Evolutionary conservation across 2,797 vertebrate species (phyloP).

Genomic region (Crypturellus tataupa): DNA sequence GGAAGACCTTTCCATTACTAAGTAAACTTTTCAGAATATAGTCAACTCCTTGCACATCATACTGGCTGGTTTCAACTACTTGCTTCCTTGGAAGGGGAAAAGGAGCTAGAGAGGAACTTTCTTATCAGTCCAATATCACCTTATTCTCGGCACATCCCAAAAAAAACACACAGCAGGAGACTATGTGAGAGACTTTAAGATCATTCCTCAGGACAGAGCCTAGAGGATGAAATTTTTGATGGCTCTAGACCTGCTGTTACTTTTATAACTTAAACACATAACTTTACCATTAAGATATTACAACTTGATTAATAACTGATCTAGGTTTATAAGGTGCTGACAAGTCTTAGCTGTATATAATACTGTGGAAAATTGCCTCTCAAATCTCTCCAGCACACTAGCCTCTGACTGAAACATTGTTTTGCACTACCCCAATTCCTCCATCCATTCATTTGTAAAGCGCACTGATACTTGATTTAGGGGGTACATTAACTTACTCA

Average conservation of each 20-base stretch:
- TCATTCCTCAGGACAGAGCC: background rate
- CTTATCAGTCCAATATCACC: fast-evolving
- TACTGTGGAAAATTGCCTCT: background rate
- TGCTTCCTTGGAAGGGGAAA: background rate
- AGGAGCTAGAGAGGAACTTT: background rate
- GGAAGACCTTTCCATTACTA: background rate
- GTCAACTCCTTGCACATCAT: background rate
- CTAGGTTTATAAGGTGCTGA: background rate
- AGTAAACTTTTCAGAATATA: fast-evolving
- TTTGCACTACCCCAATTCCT: background rate
- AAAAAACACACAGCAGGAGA: background rate
- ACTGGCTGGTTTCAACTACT: fast-evolving
- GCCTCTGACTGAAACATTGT: fast-evolving
- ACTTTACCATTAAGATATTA: background rate
- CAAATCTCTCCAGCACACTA: background rate
- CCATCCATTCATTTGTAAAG: background rate
- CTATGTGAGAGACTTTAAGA: background rate
- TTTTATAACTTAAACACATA: too few species aligned
- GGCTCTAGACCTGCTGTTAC: background rate
- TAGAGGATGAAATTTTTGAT: background rate
- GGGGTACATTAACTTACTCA: background rate
- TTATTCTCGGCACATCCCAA: background rate
- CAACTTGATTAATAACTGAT: background rate
- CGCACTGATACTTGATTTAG: background rate
- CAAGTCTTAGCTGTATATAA: background rate